phyloP scores from a whole-genome alignment of 2,113 vertebrate genomes.

The Chlorodrepanis virens region DNA sequence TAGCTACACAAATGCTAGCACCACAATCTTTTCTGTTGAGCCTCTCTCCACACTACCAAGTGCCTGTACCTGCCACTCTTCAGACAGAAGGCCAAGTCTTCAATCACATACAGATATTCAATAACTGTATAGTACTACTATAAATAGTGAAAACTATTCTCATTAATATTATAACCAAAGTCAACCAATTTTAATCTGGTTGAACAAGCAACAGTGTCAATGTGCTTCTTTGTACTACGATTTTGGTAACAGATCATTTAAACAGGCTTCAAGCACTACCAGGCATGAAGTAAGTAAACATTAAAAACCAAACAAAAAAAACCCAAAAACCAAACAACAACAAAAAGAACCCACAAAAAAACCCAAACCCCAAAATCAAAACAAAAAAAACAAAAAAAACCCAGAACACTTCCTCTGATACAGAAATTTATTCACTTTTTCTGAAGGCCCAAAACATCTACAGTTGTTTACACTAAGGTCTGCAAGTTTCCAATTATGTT shows the following conservation, averaged over 20 bases:
- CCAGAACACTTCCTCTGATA: background rate
- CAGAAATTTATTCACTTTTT: background rate
- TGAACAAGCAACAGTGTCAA: background rate
- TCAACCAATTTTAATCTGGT: background rate
- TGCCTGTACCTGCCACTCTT: background rate
- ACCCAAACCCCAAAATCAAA: too few relatives aligned
- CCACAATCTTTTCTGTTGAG: background rate
- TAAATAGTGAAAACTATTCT: background rate
- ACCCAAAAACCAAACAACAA: too few relatives aligned
- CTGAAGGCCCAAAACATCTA: background rate
- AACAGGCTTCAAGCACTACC: background rate
- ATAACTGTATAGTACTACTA: background rate
- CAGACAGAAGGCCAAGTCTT: background rate
- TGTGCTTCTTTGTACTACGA: background rate
- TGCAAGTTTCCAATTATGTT: background rate
- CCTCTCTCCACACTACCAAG: background rate
- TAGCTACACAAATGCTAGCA: background rate
- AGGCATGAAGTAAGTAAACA: background rate
- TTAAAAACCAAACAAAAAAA: background rate
- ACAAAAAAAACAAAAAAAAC: too few relatives aligned
- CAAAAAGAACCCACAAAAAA: too few relatives aligned
- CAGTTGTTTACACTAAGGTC: background rate
- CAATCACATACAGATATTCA: background rate
- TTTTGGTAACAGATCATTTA: background rate
- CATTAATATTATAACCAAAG: background rate